Percentiles rank a stretch among this genome's conserved stretches.
Conservation (phyloP, 2,888 invertebrate species). For the Callosobruchus maculatus region DNA sequence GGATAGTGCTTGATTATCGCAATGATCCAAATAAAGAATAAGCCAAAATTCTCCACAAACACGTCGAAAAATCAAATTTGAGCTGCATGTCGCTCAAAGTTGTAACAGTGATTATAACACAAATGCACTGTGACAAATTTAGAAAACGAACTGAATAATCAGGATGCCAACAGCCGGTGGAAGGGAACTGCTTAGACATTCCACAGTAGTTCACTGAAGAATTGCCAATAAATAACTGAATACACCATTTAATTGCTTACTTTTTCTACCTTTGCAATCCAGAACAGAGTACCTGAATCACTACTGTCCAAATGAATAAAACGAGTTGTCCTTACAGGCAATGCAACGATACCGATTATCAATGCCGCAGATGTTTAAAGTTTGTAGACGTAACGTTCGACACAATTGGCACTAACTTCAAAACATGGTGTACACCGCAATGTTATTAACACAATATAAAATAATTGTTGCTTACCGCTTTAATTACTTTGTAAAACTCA, state of each 20-base stretch:
- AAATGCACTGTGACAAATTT: constrained; percentile 31
- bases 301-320: constrained; percentile 24
- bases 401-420: constrained; percentile 29
- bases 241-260: not conserved
- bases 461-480: constrained; percentile 54
- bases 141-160: constrained; percentile 28
- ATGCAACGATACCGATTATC: constrained; percentile 30
- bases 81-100: constrained; percentile 7
- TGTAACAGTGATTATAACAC: not conserved
- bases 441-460: constrained; percentile 33
- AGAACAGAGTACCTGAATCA: not conserved
- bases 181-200: constrained; percentile 21
- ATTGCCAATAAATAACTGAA: not conserved
- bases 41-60: not conserved
- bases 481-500: constrained; percentile 58
- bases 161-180: constrained; percentile 21
- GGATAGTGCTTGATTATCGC: constrained; percentile 26
- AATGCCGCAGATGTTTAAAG: constrained; percentile 36
- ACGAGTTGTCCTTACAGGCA: constrained; percentile 39
- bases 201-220: constrained; percentile 21
- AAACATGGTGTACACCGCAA: constrained; percentile 27
- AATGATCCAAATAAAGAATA: not conserved
- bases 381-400: constrained; percentile 24
- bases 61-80: not conserved
- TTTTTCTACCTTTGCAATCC: not conserved